Conservation (phyloP, 2,797 vertebrate genomes). For the Alca torda region DNA sequence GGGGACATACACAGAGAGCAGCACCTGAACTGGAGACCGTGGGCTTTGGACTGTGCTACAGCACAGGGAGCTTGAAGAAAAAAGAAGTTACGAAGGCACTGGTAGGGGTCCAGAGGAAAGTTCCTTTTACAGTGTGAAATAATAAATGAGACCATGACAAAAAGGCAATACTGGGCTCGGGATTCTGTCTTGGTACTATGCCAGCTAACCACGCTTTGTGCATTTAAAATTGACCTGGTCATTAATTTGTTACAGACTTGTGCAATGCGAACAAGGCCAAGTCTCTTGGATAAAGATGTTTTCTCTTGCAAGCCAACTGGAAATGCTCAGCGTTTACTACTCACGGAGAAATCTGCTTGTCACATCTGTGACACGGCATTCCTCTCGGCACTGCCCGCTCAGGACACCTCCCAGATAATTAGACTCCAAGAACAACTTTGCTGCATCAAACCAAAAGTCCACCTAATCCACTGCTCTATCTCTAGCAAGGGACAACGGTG, state of each 20-base stretch:
- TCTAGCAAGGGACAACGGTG: not conserved
- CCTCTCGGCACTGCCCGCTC: conserved; percentile 5
- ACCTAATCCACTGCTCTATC: not conserved
- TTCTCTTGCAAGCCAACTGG: conserved; percentile 40
- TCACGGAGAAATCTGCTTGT: not conserved
- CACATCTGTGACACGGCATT: not conserved
- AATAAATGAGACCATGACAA: conserved; percentile 34
- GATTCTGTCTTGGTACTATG: conserved; percentile 15
- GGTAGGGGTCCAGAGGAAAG: conserved; percentile 4
- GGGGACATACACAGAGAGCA: not conserved
- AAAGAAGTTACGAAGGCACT: not conserved
- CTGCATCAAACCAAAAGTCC: not conserved
- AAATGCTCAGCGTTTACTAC: conserved; percentile 27
- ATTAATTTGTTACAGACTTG: conserved; percentile 60
- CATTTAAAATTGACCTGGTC: conserved; percentile 56
- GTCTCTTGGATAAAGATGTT: conserved; percentile 52
- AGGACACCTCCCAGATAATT: not conserved
- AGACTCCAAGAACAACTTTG: not conserved
- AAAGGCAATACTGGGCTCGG: conserved; percentile 1
- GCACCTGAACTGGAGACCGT: not conserved
- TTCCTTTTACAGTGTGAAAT: conserved; percentile 8
- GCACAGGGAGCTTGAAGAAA: not conserved
- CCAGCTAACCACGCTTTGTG: conserved; percentile 13
- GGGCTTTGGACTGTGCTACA: not conserved
- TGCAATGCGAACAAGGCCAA: conserved; percentile 41